Percentiles rank a stretch among this genome's conserved stretches.
These are phyloP conservation scores for Bombus picipes DNA, from an alignment of 1,140 invertebrate genomes.

Conservation along the genomic window DNA sequence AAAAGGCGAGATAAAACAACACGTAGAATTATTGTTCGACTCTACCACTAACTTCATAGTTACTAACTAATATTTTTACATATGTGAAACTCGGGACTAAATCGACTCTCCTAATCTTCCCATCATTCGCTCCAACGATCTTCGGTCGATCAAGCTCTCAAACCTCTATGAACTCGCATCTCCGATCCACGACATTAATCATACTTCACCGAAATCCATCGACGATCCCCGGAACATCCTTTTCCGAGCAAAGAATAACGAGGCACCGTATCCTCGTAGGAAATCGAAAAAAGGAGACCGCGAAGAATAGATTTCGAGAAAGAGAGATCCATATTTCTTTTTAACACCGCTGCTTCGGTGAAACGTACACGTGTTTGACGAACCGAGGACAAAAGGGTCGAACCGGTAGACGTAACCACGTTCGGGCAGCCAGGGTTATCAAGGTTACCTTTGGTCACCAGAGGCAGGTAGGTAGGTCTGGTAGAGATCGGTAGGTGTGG, in stretches of 20 bases:
- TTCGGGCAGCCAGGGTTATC: constrained; percentile 54
- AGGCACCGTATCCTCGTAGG: not conserved
- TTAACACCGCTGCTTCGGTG: constrained; percentile 38
- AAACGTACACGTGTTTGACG: constrained; percentile 53
- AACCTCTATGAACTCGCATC: not conserved
- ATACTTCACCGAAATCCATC: not conserved
- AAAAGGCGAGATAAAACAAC: too few relatives aligned
- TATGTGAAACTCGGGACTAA: not conserved
- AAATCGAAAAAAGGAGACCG: not conserved
- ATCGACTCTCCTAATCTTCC: not conserved
- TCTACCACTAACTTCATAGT: too few relatives aligned
- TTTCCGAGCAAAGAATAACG: not conserved
- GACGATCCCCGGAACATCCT: not conserved
- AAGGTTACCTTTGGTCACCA: constrained; percentile 59
- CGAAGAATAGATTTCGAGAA: constrained; percentile 26
- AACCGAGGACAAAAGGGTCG: constrained; percentile 38
- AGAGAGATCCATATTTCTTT: constrained; percentile 45
- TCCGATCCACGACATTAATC: not conserved
- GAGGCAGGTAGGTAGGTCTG: constrained; percentile 54
- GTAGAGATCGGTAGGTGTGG: constrained; percentile 48
- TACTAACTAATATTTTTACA: not conserved
- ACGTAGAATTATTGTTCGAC: too few relatives aligned
- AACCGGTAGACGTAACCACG: constrained; percentile 24
- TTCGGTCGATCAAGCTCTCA: not conserved
- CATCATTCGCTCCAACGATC: too few relatives aligned